Base-by-base conservation (phyloP, 1,140 invertebrate genomes). In the Bacillus rossius region DNA sequence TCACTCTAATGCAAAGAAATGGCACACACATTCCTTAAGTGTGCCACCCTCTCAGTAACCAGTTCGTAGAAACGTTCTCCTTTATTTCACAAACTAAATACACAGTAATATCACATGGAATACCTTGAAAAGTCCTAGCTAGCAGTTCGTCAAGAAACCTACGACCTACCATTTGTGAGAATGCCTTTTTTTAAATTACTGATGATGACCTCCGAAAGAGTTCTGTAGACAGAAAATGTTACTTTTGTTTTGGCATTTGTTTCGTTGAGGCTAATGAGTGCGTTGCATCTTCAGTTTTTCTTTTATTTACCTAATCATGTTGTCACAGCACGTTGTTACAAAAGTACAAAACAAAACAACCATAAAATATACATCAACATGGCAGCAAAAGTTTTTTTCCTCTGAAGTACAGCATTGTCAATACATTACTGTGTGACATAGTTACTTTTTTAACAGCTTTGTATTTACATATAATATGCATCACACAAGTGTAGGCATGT, bases 291-390 rank as follows among this genome's bases (percentile, higher is more conserved):
- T 37, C n/a, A n/a, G n/a, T n/a, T n/a, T n/a, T n/a, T n/a, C n/a
- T 57, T 57, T 38, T 23, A 57, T 23, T 26, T 37, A 14, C 26
- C 26, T 17, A 22, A 19, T 54, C 48, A 25, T 59, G 51, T 20
- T 59, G 48, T 59, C 57, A 59, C 51, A 59, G 57, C 57, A 59
- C 57, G 43, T 59, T 49, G 57, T 59, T 59, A 59, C 50, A 59
- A 59, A 59, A 59, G 54, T 59, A 59, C 57, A 54, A 59, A 59
- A 59, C 47, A 59, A 59, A 59, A 54, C 53, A 41, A 42, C 57
- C 57, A 54, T 45, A 59, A 47, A 54, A 54, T 59, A 59, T 59
- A 59, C 57, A 53, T 41, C 49, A 59, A 59, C 51, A 59, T 59
- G 57, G 51, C 42, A 25, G 51, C 42, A 45, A 54, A 34, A 7